Percentiles rank a stretch among this genome's conserved stretches.
Evolutionary conservation across 2,888 invertebrate species (phyloP).

Genomic region (Thera britannica): DNA sequence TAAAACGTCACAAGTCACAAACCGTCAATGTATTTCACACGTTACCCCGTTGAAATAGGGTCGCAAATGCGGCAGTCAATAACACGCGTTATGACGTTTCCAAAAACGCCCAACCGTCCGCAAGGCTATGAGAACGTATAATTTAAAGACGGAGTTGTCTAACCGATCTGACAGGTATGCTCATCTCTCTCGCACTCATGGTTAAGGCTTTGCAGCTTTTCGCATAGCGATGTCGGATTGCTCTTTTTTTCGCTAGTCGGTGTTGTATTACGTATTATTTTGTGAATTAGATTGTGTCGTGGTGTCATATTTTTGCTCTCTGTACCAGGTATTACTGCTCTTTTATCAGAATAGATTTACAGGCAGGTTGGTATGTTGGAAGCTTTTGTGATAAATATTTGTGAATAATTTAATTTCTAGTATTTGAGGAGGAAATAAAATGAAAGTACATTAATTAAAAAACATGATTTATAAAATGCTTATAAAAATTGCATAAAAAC

Average conservation of each 20-base stretch:
- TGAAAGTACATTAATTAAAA: background rate
- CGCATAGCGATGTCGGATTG: conserved; percentile 67
- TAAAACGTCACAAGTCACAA: conserved; percentile 49
- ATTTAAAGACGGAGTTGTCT: conserved; percentile 80
- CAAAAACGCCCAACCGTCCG: conserved; percentile 52
- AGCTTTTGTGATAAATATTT: conserved; percentile 25
- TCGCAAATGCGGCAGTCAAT: conserved; percentile 43
- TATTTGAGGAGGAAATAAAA: background rate
- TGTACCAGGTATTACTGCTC: conserved; percentile 61
- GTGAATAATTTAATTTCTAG: background rate
- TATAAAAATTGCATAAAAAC: background rate
- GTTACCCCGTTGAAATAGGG: conserved; percentile 41
- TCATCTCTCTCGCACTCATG: conserved; percentile 62
- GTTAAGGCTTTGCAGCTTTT: conserved; percentile 64
- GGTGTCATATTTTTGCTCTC: conserved; percentile 77
- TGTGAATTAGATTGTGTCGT: conserved; percentile 81
- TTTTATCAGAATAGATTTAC: conserved; percentile 61
- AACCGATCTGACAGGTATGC: conserved; percentile 50
- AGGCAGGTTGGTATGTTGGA: conserved; percentile 63
- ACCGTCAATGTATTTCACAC: conserved; percentile 8
- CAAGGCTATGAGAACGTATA: conserved; percentile 85
- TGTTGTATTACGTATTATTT: conserved; percentile 83
- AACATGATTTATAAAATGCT: conserved; percentile 8
- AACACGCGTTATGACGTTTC: conserved; percentile 50
- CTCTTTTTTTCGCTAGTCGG: conserved; percentile 80